These are phyloP conservation scores for Diorhabda elongata DNA, from an alignment of 1,140 invertebrate genomes.

Conservation along the genomic window DNA sequence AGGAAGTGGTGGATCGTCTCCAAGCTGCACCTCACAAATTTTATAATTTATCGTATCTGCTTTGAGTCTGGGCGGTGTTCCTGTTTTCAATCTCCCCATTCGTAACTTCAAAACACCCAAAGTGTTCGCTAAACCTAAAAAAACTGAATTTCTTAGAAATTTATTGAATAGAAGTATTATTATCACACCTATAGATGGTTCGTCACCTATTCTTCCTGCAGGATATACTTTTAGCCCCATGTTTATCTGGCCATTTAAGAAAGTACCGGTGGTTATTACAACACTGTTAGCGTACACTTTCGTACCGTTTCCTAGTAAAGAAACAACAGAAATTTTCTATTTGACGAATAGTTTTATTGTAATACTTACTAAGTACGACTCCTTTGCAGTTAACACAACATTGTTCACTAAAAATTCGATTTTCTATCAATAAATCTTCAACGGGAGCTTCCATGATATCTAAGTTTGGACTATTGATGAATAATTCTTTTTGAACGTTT, in stretches of 20 bases:
- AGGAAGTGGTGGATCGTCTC: slow-evolving; percentile 71
- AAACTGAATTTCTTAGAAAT: not conserved
- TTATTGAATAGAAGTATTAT: not conserved
- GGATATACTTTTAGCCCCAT: slow-evolving; percentile 74
- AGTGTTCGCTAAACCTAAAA: slow-evolving; percentile 66
- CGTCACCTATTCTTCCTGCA: slow-evolving; percentile 84
- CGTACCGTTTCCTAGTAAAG: slow-evolving; percentile 55
- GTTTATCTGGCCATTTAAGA: slow-evolving; percentile 84
- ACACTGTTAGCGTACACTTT: slow-evolving; percentile 64
- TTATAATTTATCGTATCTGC: slow-evolving; percentile 71
- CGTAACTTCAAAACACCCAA: slow-evolving; percentile 67
- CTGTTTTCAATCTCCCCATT: slow-evolving; percentile 87
- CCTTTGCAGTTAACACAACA: slow-evolving; percentile 51
- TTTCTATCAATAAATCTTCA: slow-evolving; percentile 74
- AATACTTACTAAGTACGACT: slow-evolving; percentile 58
- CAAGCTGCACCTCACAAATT: slow-evolving; percentile 51
- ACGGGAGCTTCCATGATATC: slow-evolving; percentile 71
- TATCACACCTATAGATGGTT: slow-evolving; percentile 62
- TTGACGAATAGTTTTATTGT: not conserved
- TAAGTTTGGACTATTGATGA: slow-evolving; percentile 62
- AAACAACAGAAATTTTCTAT: slow-evolving; percentile 18
- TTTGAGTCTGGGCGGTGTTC: slow-evolving; percentile 82
- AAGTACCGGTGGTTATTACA: slow-evolving; percentile 91
- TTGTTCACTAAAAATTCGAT: slow-evolving; percentile 35
- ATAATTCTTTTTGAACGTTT: slow-evolving; percentile 75